phyloP scores from a whole-genome alignment of 2,113 vertebrate genomes.

The Columba janthina region DNA sequence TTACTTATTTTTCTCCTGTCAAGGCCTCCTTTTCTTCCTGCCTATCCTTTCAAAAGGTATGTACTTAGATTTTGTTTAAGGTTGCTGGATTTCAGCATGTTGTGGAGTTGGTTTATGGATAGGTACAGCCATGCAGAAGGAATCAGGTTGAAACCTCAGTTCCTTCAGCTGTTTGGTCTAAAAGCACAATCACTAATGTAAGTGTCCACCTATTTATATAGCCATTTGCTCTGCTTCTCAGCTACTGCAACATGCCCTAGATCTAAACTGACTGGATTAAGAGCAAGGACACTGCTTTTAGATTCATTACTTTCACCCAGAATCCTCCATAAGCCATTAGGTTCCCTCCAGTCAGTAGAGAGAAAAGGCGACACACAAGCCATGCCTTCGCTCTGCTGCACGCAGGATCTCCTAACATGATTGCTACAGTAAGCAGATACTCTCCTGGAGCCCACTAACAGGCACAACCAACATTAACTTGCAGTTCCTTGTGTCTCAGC shows the following conservation, averaged over 20 bases:
- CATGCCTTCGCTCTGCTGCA: neutral
- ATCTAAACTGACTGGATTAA: neutral
- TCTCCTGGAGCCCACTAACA: neutral
- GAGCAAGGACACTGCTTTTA: neutral
- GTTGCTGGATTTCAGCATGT: neutral
- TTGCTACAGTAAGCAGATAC: neutral
- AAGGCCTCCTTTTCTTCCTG: neutral
- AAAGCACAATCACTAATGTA: neutral
- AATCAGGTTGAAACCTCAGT: neutral
- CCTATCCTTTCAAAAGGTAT: neutral
- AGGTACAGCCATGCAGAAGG: neutral
- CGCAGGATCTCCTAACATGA: neutral
- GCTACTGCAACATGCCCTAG: neutral
- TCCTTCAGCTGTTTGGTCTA: neutral
- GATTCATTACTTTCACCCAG: neutral
- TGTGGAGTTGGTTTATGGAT: neutral
- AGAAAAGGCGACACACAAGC: neutral
- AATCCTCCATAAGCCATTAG: neutral
- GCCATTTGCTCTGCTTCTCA: neutral
- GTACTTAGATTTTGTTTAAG: conserved; percentile 9
- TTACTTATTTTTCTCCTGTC: conserved; percentile 37
- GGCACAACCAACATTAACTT: rapidly evolving
- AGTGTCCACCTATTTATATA: neutral
- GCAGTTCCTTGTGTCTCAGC: neutral
- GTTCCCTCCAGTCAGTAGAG: neutral